Conservation (phyloP, 2,797 vertebrate genomes). For the Pseudotriccus pelzelni region DNA sequence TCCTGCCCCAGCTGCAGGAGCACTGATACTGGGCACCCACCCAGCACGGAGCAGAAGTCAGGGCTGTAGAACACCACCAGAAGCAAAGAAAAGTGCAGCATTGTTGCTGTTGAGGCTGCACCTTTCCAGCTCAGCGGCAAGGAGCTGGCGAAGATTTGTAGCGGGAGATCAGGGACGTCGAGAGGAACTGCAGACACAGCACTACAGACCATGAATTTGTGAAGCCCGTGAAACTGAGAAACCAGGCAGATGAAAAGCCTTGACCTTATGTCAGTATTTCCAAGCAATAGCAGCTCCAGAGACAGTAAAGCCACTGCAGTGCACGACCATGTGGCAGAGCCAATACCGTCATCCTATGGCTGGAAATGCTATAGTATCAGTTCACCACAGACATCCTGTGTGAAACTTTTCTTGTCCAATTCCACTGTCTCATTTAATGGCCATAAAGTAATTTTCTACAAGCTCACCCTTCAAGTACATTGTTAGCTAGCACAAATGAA, state of each 20-base stretch:
- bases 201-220: neutral
- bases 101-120: neutral
- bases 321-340: neutral
- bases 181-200: neutral
- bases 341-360: neutral
- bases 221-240: neutral
- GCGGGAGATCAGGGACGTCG: neutral
- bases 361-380: neutral
- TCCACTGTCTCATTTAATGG: neutral
- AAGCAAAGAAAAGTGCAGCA: rapidly evolving
- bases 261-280: neutral
- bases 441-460: neutral
- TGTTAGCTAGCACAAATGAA: neutral
- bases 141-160: neutral
- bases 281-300: neutral
- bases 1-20: neutral
- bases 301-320: neutral
- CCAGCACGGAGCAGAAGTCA: neutral
- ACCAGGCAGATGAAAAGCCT: neutral
- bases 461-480: neutral
- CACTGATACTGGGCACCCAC: rapidly evolving
- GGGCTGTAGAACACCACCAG: rapidly evolving
- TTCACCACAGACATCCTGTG: neutral
- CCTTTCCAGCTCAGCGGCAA: neutral
- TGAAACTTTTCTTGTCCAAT: neutral